A percentile compares a stretch with the other conserved stretches of the same genome.
These are phyloP conservation scores for Melanotaenia trifasciata DNA, from an alignment of 2,797 vertebrate genomes.

Conservation along the genomic window DNA sequence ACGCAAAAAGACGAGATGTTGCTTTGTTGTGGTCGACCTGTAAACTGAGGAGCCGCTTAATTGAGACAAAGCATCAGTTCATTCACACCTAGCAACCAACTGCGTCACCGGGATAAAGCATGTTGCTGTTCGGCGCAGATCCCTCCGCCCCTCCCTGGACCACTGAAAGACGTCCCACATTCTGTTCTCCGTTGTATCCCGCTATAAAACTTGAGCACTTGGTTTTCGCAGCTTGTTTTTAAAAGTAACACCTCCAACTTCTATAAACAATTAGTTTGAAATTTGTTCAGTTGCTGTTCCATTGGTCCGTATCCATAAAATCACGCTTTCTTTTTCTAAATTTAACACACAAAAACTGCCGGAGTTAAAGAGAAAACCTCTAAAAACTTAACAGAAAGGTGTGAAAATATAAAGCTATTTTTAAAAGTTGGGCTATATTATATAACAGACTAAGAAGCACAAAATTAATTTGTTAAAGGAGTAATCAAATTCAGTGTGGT, in stretches of 20 bases:
- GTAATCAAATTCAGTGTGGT: not conserved
- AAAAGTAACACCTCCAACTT: not conserved
- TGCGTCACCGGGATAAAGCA: slow-evolving; percentile 78
- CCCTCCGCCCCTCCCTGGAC: slow-evolving; percentile 54
- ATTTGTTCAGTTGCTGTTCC: not conserved
- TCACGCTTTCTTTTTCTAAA: not conserved
- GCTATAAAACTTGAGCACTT: not conserved
- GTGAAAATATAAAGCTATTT: not conserved
- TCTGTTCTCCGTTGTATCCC: not conserved
- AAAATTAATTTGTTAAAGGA: not conserved
- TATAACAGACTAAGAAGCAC: not conserved
- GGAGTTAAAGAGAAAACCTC: not conserved
- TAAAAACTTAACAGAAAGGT: not conserved
- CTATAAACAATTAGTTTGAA: not conserved
- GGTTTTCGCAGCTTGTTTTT: not conserved
- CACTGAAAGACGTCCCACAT: slow-evolving; percentile 54
- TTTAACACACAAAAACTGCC: not conserved
- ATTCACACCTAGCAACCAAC: slow-evolving; percentile 88
- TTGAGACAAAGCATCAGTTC: slow-evolving; percentile 83
- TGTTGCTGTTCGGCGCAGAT: slow-evolving; percentile 34
- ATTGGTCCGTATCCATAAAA: not conserved
- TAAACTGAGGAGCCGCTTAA: slow-evolving; percentile 79
- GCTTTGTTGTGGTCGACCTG: slow-evolving; percentile 85
- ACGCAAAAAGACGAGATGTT: slow-evolving; percentile 66
- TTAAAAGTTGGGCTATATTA: not conserved